A percentile compares a stretch with the other conserved stretches of the same genome.
These are phyloP conservation scores for Seriola aureovittata DNA, from an alignment of 2,113 vertebrate species.

Conservation along the genomic window DNA sequence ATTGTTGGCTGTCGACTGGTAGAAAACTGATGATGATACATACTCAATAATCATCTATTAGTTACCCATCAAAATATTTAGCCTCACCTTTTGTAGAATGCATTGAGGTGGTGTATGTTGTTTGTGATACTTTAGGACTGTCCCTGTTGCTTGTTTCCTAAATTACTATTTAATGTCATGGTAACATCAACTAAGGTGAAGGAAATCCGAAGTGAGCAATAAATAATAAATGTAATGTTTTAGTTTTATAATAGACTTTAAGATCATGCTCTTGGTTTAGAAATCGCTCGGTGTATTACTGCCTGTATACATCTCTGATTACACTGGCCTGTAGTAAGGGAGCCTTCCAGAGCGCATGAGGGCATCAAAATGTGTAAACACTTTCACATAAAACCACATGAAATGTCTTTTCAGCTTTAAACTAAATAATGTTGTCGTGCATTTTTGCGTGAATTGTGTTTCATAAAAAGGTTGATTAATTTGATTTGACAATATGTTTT, in stretches of 20 bases:
- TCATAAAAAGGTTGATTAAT: background rate
- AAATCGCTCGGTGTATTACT: slow-evolving; percentile 13
- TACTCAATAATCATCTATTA: background rate
- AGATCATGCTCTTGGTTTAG: slow-evolving; percentile 3
- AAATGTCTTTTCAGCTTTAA: slow-evolving; percentile 3
- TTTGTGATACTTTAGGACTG: background rate
- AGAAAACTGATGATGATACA: background rate
- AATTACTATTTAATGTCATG: slow-evolving; percentile 1
- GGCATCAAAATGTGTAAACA: slow-evolving; percentile 42
- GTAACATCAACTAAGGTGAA: background rate
- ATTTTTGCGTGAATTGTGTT: background rate
- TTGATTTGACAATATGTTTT: background rate
- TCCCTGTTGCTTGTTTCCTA: slow-evolving; percentile 12
- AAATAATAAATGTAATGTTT: slow-evolving; percentile 25
- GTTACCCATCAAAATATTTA: background rate
- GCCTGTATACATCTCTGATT: slow-evolving; percentile 9
- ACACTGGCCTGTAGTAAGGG: background rate
- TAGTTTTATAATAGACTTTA: slow-evolving; percentile 19
- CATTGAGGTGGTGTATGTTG: background rate
- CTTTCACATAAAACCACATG: slow-evolving; percentile 24
- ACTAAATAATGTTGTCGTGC: no score
- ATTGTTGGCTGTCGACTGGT: background rate
- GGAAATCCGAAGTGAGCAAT: slow-evolving; percentile 34
- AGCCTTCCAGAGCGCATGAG: slow-evolving; percentile 16
- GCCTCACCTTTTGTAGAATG: background rate